Conservation (phyloP, 2,113 vertebrate genomes). For the Aramus guarauna region DNA sequence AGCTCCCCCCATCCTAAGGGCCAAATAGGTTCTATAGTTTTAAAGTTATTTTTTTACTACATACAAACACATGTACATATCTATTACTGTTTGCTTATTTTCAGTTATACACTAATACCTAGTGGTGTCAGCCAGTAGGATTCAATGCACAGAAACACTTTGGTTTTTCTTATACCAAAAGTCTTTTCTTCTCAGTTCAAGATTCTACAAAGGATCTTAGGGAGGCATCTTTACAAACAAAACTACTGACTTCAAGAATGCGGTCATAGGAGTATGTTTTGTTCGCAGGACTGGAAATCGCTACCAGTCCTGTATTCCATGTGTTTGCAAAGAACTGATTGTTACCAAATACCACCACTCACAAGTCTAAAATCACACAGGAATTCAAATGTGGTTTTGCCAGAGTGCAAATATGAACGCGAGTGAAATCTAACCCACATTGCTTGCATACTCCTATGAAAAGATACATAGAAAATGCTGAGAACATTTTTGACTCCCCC, state of each 20-base stretch:
- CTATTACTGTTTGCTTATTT: not conserved
- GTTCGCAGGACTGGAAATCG: not conserved
- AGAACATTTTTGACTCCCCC: not conserved
- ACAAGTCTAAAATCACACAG: not conserved
- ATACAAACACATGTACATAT: fast-evolving
- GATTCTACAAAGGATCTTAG: not conserved
- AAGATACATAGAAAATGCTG: not conserved
- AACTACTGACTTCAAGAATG: not conserved
- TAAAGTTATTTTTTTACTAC: not conserved
- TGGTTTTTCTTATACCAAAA: not conserved
- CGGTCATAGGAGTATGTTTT: fast-evolving
- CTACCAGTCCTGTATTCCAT: not conserved
- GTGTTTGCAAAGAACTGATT: not conserved
- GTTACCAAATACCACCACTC: fast-evolving
- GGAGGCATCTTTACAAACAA: not conserved
- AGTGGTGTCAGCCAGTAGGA: not conserved
- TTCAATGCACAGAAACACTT: not conserved
- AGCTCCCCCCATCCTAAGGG: not conserved
- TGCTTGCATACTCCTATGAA: not conserved
- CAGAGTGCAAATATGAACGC: not conserved
- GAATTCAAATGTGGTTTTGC: not conserved
- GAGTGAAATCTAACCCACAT: not conserved
- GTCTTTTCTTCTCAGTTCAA: not conserved
- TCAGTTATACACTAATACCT: not conserved
- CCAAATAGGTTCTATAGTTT: not conserved